Evolutionary conservation across 2,888 invertebrate genomes (phyloP).

Genomic region (Trimorus sp.): DNA sequence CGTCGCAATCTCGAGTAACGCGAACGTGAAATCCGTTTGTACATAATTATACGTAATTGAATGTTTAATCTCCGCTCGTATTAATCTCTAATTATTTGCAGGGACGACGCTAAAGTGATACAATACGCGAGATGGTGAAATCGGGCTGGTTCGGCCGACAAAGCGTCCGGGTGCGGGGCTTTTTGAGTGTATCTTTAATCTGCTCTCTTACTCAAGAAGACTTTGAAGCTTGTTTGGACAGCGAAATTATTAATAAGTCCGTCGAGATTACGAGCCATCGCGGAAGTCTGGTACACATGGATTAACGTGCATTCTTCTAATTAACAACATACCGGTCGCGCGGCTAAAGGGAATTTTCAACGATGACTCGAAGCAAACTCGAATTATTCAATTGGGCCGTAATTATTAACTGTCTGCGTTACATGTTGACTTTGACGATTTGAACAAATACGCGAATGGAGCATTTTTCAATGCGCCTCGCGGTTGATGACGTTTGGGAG

Average conservation of each 20-base stretch:
- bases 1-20: too few relatives aligned
- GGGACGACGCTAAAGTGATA: slow-evolving; percentile 4
- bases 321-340: slow-evolving; percentile 43
- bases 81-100: slow-evolving; percentile 11
- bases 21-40: too few relatives aligned
- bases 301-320: slow-evolving; percentile 56
- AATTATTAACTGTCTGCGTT: slow-evolving; percentile 40
- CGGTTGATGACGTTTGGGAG: too few relatives aligned
- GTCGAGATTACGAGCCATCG: slow-evolving; percentile 54
- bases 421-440: background rate
- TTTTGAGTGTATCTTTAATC: slow-evolving; percentile 53
- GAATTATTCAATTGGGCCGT: slow-evolving; percentile 41
- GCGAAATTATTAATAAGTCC: slow-evolving; percentile 61
- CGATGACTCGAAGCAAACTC: slow-evolving; percentile 51
- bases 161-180: background rate
- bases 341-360: slow-evolving; percentile 56
- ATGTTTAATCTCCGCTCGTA: background rate
- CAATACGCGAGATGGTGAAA: slow-evolving; percentile 4
- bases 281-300: slow-evolving; percentile 37
- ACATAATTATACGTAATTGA: background rate
- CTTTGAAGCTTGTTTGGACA: slow-evolving; percentile 59
- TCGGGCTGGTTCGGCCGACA: background rate
- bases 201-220: slow-evolving; percentile 52
- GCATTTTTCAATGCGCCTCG: too few relatives aligned
- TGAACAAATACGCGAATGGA: background rate